Base-by-base conservation (phyloP, 2,888 invertebrate genomes). In the Penaeus monodon region DNA sequence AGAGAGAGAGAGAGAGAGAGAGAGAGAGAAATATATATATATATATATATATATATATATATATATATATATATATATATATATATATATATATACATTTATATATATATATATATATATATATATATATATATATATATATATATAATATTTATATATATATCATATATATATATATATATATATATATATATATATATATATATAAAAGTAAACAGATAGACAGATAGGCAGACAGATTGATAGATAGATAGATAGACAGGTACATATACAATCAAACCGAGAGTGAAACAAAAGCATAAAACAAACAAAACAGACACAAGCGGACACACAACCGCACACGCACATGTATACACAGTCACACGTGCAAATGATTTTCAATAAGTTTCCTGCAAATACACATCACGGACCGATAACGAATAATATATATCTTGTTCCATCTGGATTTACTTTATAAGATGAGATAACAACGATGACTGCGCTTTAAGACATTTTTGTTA, bases 101-200 rank as follows among this genome's bases (percentile, higher is more conserved):
- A 66, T 65, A 80, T 38, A 65, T 57, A 66, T 64, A 80, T 57
- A 64, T 64, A 80, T 57, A 80, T 64, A 80, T 65, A 65, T 64
- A 80, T 65, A 33, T 64, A 80, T 27, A 79, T 63, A 64, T n/a
- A 79, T 33, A 65, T 33, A 79, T 64, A 79, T 49, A 80, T 64
- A 38, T 29, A 80, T 57, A 80, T 64, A 80, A 80, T 64, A 66
- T 57, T 38, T 64, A 80, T n/a, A 80, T 64, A 80, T 57, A 80
- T 64, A 80, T 57, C 33, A 80, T 64, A 38, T 29, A 80, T 57
- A 80, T 64, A 80, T 57, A 80, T 64, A 66, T 57, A 66, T 64
- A 80, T n/a, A 80, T 64, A 80, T 57, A 80, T 64, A 80, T 57
- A 38, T 33, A 66, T 38, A 2, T 22, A 22, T 76, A 24, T 49